Conservation (phyloP, 2,797 vertebrate species). For the Schizothorax lantsangensis region DNA sequence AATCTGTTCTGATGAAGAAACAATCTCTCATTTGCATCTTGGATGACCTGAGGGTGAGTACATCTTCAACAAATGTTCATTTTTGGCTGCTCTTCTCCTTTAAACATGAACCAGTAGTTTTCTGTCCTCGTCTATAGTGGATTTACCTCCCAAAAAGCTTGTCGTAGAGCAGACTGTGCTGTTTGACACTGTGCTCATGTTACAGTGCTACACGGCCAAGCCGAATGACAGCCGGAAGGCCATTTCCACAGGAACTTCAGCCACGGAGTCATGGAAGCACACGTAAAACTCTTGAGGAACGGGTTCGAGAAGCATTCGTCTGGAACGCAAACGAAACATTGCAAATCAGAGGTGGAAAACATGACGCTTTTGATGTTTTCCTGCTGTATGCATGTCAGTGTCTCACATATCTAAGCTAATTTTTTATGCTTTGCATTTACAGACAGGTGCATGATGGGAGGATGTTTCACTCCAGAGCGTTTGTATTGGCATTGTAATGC, state of each 20-base stretch:
- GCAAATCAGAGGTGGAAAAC: not conserved
- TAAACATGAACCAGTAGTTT: not conserved
- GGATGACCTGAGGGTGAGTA: not conserved
- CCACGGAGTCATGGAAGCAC: slow-evolving; percentile 95
- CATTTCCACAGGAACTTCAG: slow-evolving; percentile 92
- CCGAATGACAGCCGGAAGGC: slow-evolving; percentile 95
- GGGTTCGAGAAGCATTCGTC: slow-evolving; percentile 90
- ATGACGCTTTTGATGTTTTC: not conserved
- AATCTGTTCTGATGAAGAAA: not conserved
- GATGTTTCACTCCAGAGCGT: not conserved
- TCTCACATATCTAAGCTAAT: not conserved
- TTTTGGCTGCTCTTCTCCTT: not conserved
- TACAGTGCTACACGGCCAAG: slow-evolving; percentile 78
- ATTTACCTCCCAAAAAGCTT: not conserved
- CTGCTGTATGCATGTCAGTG: not conserved
- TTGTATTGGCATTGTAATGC: not conserved
- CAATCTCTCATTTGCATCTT: not conserved
- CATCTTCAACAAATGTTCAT: not conserved
- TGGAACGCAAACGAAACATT: slow-evolving; percentile 65
- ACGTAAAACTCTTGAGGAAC: slow-evolving; percentile 94
- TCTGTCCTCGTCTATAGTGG: not conserved
- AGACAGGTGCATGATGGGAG: not conserved
- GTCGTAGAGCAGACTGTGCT: not conserved
- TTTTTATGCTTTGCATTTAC: not conserved
- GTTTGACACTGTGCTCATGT: not conserved